phyloP scores from a whole-genome alignment of 2,888 invertebrate genomes.

The Leptinotarsa juncta region DNA sequence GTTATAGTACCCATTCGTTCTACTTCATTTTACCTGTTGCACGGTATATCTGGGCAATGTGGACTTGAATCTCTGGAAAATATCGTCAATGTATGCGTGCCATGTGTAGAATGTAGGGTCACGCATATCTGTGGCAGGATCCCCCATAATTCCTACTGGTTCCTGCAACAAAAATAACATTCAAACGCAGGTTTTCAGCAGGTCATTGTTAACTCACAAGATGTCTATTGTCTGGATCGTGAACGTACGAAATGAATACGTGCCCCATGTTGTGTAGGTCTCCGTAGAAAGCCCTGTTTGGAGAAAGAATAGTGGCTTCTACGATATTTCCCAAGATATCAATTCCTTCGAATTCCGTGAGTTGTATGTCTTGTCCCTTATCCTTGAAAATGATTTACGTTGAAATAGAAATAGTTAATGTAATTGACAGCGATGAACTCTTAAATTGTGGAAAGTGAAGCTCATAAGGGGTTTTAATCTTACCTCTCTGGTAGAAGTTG shows the following conservation, averaged over 20 bases:
- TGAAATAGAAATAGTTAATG: too few relatives aligned
- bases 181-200: neutral
- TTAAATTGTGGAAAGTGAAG: too few relatives aligned
- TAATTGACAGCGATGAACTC: too few relatives aligned
- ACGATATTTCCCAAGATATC: conserved; percentile 84
- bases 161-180: conserved; percentile 69
- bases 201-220: conserved; percentile 68
- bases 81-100: conserved; percentile 83
- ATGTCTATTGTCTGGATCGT: conserved; percentile 84
- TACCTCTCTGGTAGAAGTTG: too few relatives aligned
- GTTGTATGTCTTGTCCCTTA: conserved; percentile 61
- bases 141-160: conserved; percentile 85
- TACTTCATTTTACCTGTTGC: conserved; percentile 66
- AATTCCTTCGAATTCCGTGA: conserved; percentile 79
- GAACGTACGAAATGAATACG: conserved; percentile 79
- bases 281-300: conserved; percentile 78
- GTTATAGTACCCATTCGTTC: too few relatives aligned
- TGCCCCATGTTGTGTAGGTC: conserved; percentile 88
- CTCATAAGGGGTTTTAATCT: too few relatives aligned
- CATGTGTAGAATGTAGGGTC: conserved; percentile 89
- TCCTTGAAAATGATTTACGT: neutral
- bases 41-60: conserved; percentile 75
- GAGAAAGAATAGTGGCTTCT: conserved; percentile 78
- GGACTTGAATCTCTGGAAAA: conserved; percentile 81
- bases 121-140: conserved; percentile 86